Evolutionary conservation across 2,888 invertebrate species (phyloP).

Genomic region (Lissocephala sabroskyi): DNA sequence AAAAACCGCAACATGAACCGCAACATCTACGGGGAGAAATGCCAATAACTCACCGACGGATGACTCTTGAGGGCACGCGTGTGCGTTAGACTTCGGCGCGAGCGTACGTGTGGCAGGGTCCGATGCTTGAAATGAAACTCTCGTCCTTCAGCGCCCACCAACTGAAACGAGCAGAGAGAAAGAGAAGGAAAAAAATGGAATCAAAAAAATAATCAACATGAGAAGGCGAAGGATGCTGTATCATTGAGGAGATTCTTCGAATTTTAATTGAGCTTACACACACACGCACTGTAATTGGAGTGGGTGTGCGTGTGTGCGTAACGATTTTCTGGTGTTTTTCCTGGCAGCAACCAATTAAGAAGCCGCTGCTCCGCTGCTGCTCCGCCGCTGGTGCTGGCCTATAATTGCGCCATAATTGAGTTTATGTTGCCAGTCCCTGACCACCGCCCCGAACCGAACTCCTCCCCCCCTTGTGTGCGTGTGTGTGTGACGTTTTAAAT

Average conservation of each 20-base stretch:
- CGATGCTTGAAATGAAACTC: conserved; percentile 97
- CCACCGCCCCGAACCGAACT: not conserved
- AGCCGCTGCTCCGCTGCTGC: no score
- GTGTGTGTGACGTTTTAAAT: conserved; percentile 38
- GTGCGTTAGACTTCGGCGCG: conserved; percentile 91
- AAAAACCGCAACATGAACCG: no score
- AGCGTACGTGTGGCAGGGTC: conserved; percentile 90
- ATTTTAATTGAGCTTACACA: no score
- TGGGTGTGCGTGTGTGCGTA: no score
- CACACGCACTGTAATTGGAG: no score
- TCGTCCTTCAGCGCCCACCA: conserved; percentile 85
- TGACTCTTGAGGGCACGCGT: conserved; percentile 82
- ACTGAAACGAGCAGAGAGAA: conserved; percentile 77
- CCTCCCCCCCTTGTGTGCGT: not conserved
- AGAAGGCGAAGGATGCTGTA: conserved; percentile 9
- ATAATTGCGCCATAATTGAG: conserved; percentile 56
- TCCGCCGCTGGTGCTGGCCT: no score
- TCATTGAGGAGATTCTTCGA: conserved; percentile 22
- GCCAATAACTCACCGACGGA: conserved; percentile 81
- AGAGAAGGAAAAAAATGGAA: not conserved
- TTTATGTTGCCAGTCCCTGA: conserved; percentile 21
- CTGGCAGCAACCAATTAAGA: no score
- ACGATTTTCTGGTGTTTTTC: no score
- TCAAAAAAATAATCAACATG: not conserved
- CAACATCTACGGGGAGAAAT: no score